Evolutionary conservation across 2,113 vertebrate species (phyloP), one percentile per base, ranked within the genome.

Genomic region (Peromyscus californicus): DNA sequence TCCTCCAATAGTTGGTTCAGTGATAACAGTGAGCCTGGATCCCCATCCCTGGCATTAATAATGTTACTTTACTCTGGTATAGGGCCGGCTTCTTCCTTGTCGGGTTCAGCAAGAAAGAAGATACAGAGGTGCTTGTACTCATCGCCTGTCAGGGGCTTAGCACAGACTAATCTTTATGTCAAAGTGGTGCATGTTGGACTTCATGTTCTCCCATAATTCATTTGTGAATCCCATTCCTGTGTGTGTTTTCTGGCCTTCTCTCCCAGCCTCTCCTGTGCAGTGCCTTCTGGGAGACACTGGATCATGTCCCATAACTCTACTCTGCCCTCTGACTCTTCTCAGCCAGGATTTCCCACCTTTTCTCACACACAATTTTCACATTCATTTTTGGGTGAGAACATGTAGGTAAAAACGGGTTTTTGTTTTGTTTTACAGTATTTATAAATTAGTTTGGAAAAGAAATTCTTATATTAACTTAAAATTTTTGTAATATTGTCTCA

Each of bases 181-280:
- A 19, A 19, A 36, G 29, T 54, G 6, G 6, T 39, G 59, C 8
- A 2, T 10, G 0, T 6, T 36, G 5, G 39, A 36, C 45, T 36
- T 33, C 33, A 26, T 12, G 1, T 36, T 51, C 61, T 48, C 11
- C 63, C 7, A 3, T 1, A 61, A 31, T 24, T 16, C 15, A 6
- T 24, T 15, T 11, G 3, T 13, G 17, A 0, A 21, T 24, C 11
- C 21, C 65, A 8, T 67, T 12, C 57, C 48, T 48, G 1, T 1
- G 8, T 45, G 33, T 19, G 1, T n/a, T n/a, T 29, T 33, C 13
- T 29, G 19, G 45, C 45, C 45, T 26, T 31, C 1, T 0, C 15
- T 31, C 1, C 0, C 15, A n/a, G 48, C 72, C 24, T 79, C 45
- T 48, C 33, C 31, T 78, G 1, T 24, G 42, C 7, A 5, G 15